Evolutionary conservation across 2,888 invertebrate genomes (phyloP).

Genomic region (Oithona nana): DNA sequence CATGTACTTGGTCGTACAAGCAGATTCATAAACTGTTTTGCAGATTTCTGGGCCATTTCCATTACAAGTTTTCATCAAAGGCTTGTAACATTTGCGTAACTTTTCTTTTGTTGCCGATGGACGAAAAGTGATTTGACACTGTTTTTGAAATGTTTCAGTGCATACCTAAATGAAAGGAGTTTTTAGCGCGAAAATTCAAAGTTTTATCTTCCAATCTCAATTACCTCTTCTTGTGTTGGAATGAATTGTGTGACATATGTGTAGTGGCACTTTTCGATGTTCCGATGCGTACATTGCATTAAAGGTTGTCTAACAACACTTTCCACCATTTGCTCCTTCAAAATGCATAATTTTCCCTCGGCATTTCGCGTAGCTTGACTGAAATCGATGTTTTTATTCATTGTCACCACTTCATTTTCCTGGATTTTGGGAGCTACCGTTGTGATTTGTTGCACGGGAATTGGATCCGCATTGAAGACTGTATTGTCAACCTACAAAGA

Average conservation of each 20-base stretch:
- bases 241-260: slow-evolving; percentile 16
- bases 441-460: too few relatives aligned
- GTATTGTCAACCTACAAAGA: too few relatives aligned
- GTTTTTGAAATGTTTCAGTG: slow-evolving; percentile 15
- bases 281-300: slow-evolving; percentile 8
- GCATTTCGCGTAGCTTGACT: too few relatives aligned
- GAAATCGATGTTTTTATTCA: too few relatives aligned
- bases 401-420: too few relatives aligned
- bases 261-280: slow-evolving; percentile 13
- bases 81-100: slow-evolving; percentile 7
- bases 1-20: slow-evolving; percentile 15
- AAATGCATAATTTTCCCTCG: slow-evolving; percentile 10
- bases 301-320: slow-evolving; percentile 2
- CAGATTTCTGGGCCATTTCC: not conserved
- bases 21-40: slow-evolving; percentile 9
- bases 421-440: too few relatives aligned
- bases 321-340: not conserved
- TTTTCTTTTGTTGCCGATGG: slow-evolving; percentile 1
- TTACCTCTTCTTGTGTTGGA: slow-evolving; percentile 17
- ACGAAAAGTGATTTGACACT: slow-evolving; percentile 14
- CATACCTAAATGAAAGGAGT: too few relatives aligned
- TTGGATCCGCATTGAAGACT: too few relatives aligned
- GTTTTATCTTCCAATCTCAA: too few relatives aligned
- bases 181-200: too few relatives aligned
- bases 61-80: not conserved